Percentiles rank a stretch among this genome's conserved stretches.
phyloP scores from a whole-genome alignment of 2,888 invertebrate genomes.

The Phengaris arion region DNA sequence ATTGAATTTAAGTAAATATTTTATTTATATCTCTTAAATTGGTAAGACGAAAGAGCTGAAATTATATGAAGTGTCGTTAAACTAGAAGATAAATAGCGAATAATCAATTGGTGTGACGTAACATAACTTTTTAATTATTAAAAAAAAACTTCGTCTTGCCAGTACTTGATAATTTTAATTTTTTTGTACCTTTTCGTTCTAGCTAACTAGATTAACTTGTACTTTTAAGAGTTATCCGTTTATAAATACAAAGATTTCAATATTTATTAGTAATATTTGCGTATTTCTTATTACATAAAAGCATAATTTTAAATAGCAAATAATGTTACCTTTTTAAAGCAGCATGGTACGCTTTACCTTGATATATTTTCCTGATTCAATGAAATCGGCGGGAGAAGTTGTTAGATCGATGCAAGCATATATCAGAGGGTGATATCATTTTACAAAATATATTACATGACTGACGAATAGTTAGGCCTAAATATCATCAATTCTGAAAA shows the following conservation, averaged over 20 bases:
- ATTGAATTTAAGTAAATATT: slow-evolving; percentile 17
- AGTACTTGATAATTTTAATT: slow-evolving; percentile 3
- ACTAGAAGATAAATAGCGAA: background rate
- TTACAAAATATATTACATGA: background rate
- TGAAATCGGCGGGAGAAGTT: slow-evolving; percentile 26
- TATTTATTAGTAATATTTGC: slow-evolving; percentile 24
- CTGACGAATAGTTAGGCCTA: background rate
- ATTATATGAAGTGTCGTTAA: background rate
- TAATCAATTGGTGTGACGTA: background rate
- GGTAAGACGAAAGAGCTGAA: slow-evolving; percentile 2
- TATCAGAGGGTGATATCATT: background rate
- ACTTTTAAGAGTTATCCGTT: slow-evolving; percentile 9
- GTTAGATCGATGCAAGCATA: slow-evolving; percentile 30
- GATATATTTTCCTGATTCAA: slow-evolving; percentile 30
- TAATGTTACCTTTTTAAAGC: slow-evolving; percentile 49
- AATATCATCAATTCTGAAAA: background rate
- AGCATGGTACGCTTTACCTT: slow-evolving; percentile 61
- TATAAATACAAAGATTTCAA: slow-evolving; percentile 19
- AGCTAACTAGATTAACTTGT: slow-evolving; percentile 25
- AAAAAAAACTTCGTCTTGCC: background rate
- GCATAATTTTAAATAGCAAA: slow-evolving; percentile 39
- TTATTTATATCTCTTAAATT: background rate
- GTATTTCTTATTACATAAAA: slow-evolving; percentile 20
- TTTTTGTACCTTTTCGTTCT: slow-evolving; percentile 5
- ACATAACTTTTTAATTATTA: background rate